These are phyloP conservation scores for Onychorhynchus coronatus DNA, from an alignment of 2,113 vertebrate species.

Conservation along the genomic window DNA sequence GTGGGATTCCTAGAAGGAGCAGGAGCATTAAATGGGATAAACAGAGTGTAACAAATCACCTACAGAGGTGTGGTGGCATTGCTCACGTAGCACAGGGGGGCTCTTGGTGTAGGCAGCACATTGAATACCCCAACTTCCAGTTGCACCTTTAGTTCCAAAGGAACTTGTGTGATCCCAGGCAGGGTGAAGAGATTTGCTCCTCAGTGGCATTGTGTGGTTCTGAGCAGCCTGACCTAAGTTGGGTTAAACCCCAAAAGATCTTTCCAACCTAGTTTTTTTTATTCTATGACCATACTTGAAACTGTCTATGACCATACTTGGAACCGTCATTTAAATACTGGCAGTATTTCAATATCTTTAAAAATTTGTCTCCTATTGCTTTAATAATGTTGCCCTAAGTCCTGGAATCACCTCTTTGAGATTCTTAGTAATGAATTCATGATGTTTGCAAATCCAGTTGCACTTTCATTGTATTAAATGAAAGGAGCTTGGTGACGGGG, in stretches of 20 bases:
- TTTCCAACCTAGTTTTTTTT: background rate
- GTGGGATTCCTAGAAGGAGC: background rate
- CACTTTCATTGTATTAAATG: background rate
- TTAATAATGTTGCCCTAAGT: background rate
- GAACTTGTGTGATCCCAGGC: background rate
- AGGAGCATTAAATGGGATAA: background rate
- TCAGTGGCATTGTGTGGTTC: background rate
- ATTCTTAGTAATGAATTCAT: background rate
- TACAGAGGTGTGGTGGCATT: fast-evolving
- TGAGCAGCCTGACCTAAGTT: background rate
- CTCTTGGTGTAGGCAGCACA: background rate
- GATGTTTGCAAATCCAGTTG: background rate
- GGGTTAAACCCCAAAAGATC: background rate
- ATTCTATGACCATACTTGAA: background rate
- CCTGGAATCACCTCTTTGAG: background rate
- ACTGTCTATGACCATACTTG: too few relatives aligned
- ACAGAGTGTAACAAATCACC: background rate
- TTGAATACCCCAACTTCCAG: background rate
- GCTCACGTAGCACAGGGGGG: fast-evolving
- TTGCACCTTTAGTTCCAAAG: background rate
- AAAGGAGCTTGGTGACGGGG: background rate
- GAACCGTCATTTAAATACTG: background rate
- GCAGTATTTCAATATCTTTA: background rate
- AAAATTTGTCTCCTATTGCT: background rate
- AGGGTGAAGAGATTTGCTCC: background rate